These are phyloP conservation scores for Onychomys leucogaster DNA, from an alignment of 2,797 vertebrate genomes.

Conservation along the genomic window DNA sequence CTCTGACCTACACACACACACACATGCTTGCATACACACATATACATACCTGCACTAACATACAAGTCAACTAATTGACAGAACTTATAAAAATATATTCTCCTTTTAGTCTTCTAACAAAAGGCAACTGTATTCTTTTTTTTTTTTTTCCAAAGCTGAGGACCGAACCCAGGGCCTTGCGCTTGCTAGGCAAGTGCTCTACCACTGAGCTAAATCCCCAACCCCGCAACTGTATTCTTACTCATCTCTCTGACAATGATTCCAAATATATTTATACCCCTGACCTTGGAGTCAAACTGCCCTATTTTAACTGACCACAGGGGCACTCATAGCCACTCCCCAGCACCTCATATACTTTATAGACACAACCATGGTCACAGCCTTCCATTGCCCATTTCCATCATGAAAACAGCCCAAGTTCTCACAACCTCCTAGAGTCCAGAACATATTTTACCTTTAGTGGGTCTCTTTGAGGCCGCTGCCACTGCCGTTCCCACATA, in stretches of 20 bases:
- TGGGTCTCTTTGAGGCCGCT: background rate
- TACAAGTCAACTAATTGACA: background rate
- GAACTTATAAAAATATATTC: background rate
- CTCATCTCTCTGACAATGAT: background rate
- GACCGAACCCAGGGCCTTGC: no score
- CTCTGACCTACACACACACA: background rate
- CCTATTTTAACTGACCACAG: background rate
- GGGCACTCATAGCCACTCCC: background rate
- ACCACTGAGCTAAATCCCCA: no score
- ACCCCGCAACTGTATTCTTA: no score
- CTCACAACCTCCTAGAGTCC: background rate
- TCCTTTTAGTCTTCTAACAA: slow-evolving; percentile 31
- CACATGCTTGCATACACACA: background rate
- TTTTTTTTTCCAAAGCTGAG: no score
- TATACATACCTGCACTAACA: background rate
- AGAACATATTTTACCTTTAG: background rate
- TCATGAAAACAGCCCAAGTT: background rate
- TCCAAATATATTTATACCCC: background rate
- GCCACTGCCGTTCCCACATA: background rate
- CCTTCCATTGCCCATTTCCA: background rate
- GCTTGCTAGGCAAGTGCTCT: no score
- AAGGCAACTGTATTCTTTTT: background rate
- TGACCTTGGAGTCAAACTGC: background rate
- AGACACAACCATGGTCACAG: background rate
- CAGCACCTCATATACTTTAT: background rate